Conservation (phyloP, 2,888 invertebrate genomes). For the Eugnorisma glareosa region DNA sequence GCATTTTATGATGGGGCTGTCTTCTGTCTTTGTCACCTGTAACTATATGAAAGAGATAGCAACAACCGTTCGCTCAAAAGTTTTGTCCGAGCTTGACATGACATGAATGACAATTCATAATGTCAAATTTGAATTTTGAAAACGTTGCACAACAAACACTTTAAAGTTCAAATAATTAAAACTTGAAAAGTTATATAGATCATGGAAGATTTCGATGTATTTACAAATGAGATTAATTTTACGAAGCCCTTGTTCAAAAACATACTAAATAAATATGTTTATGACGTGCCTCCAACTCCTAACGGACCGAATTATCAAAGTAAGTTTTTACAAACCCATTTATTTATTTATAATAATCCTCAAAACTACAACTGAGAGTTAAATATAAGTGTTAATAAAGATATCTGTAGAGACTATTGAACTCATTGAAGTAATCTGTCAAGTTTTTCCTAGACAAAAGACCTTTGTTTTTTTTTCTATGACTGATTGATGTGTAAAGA, state of each 20-base stretch:
- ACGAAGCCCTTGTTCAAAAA: constrained; percentile 81
- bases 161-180: not conserved
- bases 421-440: constrained; percentile 11
- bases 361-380: not conserved
- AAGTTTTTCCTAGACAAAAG: constrained; percentile 33
- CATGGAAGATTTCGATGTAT: constrained; percentile 88
- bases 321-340: constrained; percentile 69
- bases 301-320: constrained; percentile 87
- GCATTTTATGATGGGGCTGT: accelerated
- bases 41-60: constrained; percentile 10
- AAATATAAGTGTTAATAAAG: not conserved
- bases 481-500: constrained; percentile 23
- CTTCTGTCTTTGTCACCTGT: constrained; percentile 1
- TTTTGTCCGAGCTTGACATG: not conserved
- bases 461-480: constrained; percentile 27
- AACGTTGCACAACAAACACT: constrained; percentile 21
- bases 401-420: constrained; percentile 10
- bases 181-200: constrained; percentile 36
- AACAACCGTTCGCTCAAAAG: not conserved
- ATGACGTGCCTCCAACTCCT: constrained; percentile 81
- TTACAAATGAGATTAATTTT: constrained; percentile 85
- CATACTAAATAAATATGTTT: constrained; percentile 81
- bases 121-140: constrained; percentile 63
- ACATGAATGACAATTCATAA: constrained; percentile 1
- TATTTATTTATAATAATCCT: not conserved